Evolutionary conservation across 2,888 invertebrate genomes (phyloP).

Genomic region (Neoascia interrupta): DNA sequence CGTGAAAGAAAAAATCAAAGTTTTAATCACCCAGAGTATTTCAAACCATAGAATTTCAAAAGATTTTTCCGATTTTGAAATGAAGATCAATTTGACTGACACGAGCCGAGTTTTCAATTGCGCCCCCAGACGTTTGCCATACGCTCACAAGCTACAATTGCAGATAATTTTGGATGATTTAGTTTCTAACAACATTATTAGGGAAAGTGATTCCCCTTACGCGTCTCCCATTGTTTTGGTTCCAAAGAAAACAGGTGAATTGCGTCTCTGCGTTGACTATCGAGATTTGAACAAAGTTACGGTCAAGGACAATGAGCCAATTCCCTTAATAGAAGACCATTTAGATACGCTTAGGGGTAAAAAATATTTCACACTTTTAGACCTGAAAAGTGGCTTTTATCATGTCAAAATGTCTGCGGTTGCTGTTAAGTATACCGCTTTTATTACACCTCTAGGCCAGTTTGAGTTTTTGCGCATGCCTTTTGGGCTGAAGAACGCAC

Average conservation of each 20-base stretch:
- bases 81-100: slow-evolving; percentile 15
- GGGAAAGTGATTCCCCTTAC: slow-evolving; percentile 12
- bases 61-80: not conserved
- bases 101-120: slow-evolving; percentile 27
- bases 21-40: slow-evolving; percentile 6
- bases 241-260: slow-evolving; percentile 25
- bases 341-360: not conserved
- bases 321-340: not conserved
- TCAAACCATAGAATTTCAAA: not conserved
- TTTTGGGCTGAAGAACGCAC: slow-evolving; percentile 17
- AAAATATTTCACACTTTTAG: not conserved
- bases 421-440: slow-evolving; percentile 14
- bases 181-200: slow-evolving; percentile 1
- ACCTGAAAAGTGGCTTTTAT: slow-evolving; percentile 17
- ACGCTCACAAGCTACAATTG: slow-evolving; percentile 8
- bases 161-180: slow-evolving; percentile 21
- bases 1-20: slow-evolving; percentile 4
- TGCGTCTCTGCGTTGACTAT: slow-evolving; percentile 18
- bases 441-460: slow-evolving; percentile 20
- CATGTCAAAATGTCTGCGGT: slow-evolving; percentile 12
- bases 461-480: slow-evolving; percentile 25
- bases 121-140: slow-evolving; percentile 17
- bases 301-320: not conserved
- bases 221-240: slow-evolving; percentile 13
- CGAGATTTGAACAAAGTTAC: not conserved